Evolutionary conservation across 2,888 invertebrate genomes (phyloP), one percentile per base, ranked within the genome.

Genomic region (Bombyx huttoni): DNA sequence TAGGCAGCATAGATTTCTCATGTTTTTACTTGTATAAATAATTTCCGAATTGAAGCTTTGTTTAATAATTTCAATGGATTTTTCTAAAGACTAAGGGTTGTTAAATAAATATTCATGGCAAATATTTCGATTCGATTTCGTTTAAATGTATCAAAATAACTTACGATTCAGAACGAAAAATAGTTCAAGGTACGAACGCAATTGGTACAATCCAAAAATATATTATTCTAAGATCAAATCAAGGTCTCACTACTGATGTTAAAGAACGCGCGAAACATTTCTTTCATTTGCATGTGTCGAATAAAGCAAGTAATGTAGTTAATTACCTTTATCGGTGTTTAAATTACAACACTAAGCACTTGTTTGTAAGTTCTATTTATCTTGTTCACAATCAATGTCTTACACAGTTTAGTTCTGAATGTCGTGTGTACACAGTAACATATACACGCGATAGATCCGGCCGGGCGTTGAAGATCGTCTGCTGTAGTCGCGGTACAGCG

Each of bases 131-230:
- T 5, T 5, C 1, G 0, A 40, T 10, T 49, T 12, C 35, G 46
- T 49, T 45, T 40, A 50, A 45, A 50, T 47, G 35, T 45, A 48
- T 48, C 69, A 77, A 81, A 88, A 88, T 87, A 87, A 78, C 81
- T 67, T 58, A 57, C 75, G 73, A 73, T 75, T 83, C 81, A 77
- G 66, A 63, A 64, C 61, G 73, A 1, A 40, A 40, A 40, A 40
- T 40, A 40, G 40, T 69, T 77, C 87, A 87, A 87, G 87, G 88
- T 73, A 80, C 85, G 76, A 77, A 80, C 83, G 78, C 67, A 75
- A 75, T 40, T 40, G 76, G 74, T 68, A 74, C 40, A 40, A 12
- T 68, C 78, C 76, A 70, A 82, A 40, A 76, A 83, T 84, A 72
- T 73, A 73, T 75, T 68, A 68, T 72, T 78, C 78, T 76, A 73